These are phyloP conservation scores for Basileuterus tristriatus DNA, from an alignment of 2,797 vertebrate species.

Conservation along the genomic window DNA sequence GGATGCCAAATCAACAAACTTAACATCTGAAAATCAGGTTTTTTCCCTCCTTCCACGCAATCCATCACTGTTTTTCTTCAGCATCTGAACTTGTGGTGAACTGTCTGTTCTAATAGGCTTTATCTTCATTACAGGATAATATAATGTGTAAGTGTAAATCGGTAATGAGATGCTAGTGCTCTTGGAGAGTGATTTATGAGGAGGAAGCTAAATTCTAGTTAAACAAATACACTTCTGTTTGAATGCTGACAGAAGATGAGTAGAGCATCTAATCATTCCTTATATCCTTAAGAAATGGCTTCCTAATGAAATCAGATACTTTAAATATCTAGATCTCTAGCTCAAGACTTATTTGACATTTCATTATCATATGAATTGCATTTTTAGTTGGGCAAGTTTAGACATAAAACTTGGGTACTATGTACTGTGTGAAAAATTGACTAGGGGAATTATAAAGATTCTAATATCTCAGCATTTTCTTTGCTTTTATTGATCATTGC, in stretches of 20 bases:
- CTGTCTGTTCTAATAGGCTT: conserved; percentile 45
- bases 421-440: conserved; percentile 47
- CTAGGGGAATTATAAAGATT: conserved; percentile 30
- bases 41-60: not conserved
- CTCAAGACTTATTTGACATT: conserved; percentile 43
- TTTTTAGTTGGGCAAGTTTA: conserved; percentile 32
- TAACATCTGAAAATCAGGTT: not conserved
- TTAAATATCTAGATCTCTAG: conserved; percentile 48
- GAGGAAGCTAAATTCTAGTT: conserved; percentile 24
- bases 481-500: conserved; percentile 50
- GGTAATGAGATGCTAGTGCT: conserved; percentile 37
- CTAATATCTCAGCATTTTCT: conserved; percentile 34
- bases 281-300: conserved; percentile 34
- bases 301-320: conserved; percentile 29
- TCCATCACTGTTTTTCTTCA: not conserved
- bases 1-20: not conserved
- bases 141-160: conserved; percentile 35
- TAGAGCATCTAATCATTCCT: conserved; percentile 21
- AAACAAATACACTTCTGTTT: conserved; percentile 50
- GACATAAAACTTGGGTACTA: not conserved
- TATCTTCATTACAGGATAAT: conserved; percentile 52
- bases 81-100: conserved; percentile 32
- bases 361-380: conserved; percentile 47
- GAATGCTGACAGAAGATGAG: conserved; percentile 31
- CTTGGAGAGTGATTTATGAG: conserved; percentile 58